Evolutionary conservation across 2,113 vertebrate species (phyloP).

Genomic region (Ramphastos sulfuratus): DNA sequence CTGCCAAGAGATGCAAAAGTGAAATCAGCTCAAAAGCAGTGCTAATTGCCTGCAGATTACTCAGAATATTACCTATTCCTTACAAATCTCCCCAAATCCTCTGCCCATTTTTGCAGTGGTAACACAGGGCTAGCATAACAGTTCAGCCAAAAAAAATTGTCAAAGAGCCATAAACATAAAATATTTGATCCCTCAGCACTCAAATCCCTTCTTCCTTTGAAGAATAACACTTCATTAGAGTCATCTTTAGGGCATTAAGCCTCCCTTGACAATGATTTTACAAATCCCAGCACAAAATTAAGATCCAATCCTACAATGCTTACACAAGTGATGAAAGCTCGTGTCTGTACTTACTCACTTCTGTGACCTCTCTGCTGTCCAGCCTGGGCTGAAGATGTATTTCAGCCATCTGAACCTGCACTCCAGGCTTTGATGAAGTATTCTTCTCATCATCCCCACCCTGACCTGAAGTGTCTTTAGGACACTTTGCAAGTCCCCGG

Average conservation of each 20-base stretch:
- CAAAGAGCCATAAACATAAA: background rate
- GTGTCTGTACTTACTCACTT: background rate
- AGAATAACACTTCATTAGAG: background rate
- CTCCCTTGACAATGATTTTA: background rate
- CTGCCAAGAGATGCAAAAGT: background rate
- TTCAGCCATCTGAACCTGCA: background rate
- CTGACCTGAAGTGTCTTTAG: background rate
- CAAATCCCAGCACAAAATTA: slow-evolving; percentile 9
- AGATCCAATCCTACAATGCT: background rate
- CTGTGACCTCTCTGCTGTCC: background rate
- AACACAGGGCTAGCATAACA: background rate
- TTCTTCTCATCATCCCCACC: background rate
- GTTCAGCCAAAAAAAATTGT: background rate
- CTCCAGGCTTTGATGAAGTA: background rate
- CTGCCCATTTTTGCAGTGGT: background rate
- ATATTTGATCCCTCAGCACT: background rate
- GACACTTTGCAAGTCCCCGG: background rate
- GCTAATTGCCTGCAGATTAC: background rate
- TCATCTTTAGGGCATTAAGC: background rate
- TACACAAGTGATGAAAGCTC: background rate
- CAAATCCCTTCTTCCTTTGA: background rate
- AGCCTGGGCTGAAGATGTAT: background rate
- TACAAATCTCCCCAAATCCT: background rate
- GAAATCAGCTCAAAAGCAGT: background rate
- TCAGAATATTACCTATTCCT: background rate